phyloP scores from a whole-genome alignment of 2,797 vertebrate species.

The Petrocephalus schoutedeni region DNA sequence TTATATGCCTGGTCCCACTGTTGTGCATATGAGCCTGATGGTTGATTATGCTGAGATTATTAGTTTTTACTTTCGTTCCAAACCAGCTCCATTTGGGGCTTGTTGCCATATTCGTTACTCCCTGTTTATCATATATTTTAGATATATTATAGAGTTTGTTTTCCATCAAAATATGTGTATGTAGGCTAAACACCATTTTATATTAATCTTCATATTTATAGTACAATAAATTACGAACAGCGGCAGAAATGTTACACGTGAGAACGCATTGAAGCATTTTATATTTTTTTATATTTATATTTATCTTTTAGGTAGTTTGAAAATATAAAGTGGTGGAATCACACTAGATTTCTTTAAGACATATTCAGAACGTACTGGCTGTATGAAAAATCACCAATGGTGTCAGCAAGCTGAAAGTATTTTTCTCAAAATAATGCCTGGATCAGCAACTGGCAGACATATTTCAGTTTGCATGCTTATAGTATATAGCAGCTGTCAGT shows the following conservation, averaged over 20 bases:
- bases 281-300: background rate
- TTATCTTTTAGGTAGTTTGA: background rate
- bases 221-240: background rate
- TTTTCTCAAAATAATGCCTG: background rate
- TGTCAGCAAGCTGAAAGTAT: background rate
- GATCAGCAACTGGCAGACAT: background rate
- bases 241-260: background rate
- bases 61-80: background rate
- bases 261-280: background rate
- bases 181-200: background rate
- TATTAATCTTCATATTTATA: background rate
- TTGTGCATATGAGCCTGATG: background rate
- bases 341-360: background rate
- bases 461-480: background rate
- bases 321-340: background rate
- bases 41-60: background rate
- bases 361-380: background rate
- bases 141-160: background rate
- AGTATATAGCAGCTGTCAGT: background rate
- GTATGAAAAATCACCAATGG: background rate
- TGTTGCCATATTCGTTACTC: background rate
- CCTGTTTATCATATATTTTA: background rate
- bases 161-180: background rate
- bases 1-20: background rate
- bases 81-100: background rate